These are phyloP conservation scores for Pteronura brasiliensis DNA, from an alignment of 2,113 vertebrate species.

Conservation along the genomic window DNA sequence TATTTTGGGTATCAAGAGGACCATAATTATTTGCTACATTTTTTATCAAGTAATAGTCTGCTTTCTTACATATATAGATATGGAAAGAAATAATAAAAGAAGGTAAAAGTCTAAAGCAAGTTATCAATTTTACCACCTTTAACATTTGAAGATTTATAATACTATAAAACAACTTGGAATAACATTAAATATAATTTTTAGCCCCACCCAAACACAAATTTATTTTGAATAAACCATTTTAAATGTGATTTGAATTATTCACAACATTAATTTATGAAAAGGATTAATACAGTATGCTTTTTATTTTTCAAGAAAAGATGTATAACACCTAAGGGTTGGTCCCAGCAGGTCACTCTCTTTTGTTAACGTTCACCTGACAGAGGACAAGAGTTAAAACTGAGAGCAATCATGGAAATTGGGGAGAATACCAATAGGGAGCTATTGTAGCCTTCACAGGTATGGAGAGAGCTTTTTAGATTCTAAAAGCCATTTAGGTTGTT, in stretches of 20 bases:
- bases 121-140: background rate
- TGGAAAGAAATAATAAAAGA: background rate
- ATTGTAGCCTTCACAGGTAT: background rate
- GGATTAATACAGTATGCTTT: background rate
- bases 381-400: background rate
- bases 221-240: slow-evolving; percentile 28
- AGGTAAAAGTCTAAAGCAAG: background rate
- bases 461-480: background rate
- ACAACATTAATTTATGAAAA: background rate
- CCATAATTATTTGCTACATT: background rate
- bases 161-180: background rate
- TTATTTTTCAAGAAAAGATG: slow-evolving; percentile 18
- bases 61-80: background rate
- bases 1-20: background rate
- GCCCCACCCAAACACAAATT: background rate
- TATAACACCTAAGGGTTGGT: background rate
- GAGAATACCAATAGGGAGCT: background rate
- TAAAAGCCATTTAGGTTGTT: background rate
- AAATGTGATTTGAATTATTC: background rate
- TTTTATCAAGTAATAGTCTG: background rate
- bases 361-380: background rate
- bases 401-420: background rate
- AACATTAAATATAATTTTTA: background rate
- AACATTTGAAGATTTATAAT: background rate
- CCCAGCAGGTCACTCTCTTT: background rate